phyloP scores from a whole-genome alignment of 2,888 invertebrate genomes.

The Hipparchia semele region DNA sequence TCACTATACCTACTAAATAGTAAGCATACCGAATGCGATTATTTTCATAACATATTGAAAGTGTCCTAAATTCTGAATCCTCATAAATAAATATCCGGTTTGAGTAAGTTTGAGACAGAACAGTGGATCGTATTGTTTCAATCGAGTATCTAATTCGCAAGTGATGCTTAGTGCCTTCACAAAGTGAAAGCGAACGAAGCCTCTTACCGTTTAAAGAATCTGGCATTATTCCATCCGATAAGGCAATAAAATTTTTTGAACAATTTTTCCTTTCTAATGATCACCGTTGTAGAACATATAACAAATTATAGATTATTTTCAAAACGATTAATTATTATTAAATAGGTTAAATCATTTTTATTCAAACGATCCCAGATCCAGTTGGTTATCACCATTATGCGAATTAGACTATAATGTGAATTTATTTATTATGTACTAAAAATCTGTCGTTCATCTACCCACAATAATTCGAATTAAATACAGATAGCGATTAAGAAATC shows the following conservation, averaged over 20 bases:
- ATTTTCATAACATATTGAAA: constrained; percentile 47
- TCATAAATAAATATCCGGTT: constrained; percentile 44
- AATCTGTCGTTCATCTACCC: background rate
- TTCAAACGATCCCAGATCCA: constrained; percentile 18
- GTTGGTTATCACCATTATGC: constrained; percentile 19
- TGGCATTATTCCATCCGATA: constrained; percentile 41
- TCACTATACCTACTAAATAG: constrained; percentile 38
- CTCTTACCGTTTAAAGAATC: constrained; percentile 33
- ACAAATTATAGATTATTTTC: background rate
- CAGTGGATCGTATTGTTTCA: constrained; percentile 59
- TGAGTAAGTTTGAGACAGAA: constrained; percentile 44
- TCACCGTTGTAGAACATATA: constrained; percentile 10
- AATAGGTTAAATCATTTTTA: constrained; percentile 25
- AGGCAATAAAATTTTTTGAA: constrained; percentile 31
- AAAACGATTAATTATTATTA: constrained; percentile 14
- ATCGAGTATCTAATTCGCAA: constrained; percentile 57
- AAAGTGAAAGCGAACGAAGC: constrained; percentile 53
- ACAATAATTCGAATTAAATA: background rate
- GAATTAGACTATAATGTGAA: constrained; percentile 15
- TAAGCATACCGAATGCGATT: constrained; percentile 39
- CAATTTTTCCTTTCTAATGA: constrained; percentile 15
- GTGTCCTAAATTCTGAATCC: constrained; percentile 38
- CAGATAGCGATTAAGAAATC: constrained; percentile 12
- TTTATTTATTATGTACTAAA: background rate
- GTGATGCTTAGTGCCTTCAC: constrained; percentile 67